Evolutionary conservation across 1,140 invertebrate genomes (phyloP), one percentile per base, ranked within the genome.

Genomic region (Coenobita brevimanus): DNA sequence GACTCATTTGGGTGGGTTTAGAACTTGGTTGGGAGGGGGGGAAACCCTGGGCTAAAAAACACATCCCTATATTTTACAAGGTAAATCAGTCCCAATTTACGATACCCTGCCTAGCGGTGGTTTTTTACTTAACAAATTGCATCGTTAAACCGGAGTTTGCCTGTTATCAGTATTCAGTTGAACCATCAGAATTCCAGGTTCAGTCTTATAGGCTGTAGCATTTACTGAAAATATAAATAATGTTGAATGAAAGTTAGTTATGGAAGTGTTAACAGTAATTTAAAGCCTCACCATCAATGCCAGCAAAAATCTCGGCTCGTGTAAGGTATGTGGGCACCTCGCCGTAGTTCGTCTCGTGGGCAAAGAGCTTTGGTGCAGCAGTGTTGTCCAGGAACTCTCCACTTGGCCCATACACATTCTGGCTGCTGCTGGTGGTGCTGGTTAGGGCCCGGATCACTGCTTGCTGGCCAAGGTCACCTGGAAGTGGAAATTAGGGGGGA

Each of bases 401-500:
- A 3, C 0, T 6, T 0, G 88, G 88, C 0, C 88, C 88, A 1
- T 84, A 8, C 24, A 73, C 73, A 4, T n/a, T 27, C n/a, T n/a
- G n/a, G 8, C 13, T 30, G 50, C 13, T 60, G 50, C n/a, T 82
- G 1, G 62, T 50, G 6, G 67, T 46, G 6, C 21, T 38, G 2
- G 10, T 30, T 10, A 60, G 15, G 4, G 27, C 75, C 30, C 38
- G 27, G 13, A 81, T 24, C 67, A 89, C 6, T 0, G 82, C 88
- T 1, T 81, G 43, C 60, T 89, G 88, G 0, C 82, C 88, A 46
- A 89, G 64, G 73, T 89, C 88, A 41, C 88, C 88, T 89, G 75
- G 0, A 41, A 21, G 15, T 69, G 24, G 54, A 71, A 0, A 57
- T 1, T 54, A 36, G 41, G 60, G n/a, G 21, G 0, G 17, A 21